These are phyloP conservation scores for Tachyglossus aculeatus DNA, from an alignment of 2,797 vertebrate species.

Conservation along the genomic window DNA sequence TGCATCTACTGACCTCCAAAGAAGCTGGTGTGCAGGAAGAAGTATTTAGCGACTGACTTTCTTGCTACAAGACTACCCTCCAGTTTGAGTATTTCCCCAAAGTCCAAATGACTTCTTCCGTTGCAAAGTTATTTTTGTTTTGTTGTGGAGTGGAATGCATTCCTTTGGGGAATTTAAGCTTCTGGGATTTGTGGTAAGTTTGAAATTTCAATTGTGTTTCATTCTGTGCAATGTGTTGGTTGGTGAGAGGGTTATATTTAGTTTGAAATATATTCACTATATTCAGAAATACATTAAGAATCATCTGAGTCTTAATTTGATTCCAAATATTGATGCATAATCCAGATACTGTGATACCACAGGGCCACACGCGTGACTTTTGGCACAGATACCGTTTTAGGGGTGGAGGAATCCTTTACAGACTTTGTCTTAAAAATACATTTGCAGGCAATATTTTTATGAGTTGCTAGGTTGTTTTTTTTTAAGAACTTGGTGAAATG, in stretches of 20 bases:
- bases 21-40: slow-evolving; percentile 41
- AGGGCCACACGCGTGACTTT: accelerated
- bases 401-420: background rate
- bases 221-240: slow-evolving; percentile 36
- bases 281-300: slow-evolving; percentile 40
- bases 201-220: slow-evolving; percentile 45
- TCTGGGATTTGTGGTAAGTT: slow-evolving; percentile 60
- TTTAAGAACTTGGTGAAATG: background rate
- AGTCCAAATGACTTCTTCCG: slow-evolving; percentile 50
- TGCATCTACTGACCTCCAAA: slow-evolving; percentile 43
- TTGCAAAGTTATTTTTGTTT: slow-evolving; percentile 68
- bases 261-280: slow-evolving; percentile 44
- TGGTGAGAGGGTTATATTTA: slow-evolving; percentile 21
- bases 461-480: background rate
- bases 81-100: slow-evolving; percentile 38
- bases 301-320: slow-evolving; percentile 19
- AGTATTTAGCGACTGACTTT: slow-evolving; percentile 63
- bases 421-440: background rate
- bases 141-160: slow-evolving; percentile 61
- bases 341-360: background rate
- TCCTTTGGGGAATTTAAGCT: slow-evolving; percentile 50
- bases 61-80: slow-evolving; percentile 38
- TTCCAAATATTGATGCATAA: background rate
- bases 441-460: background rate
- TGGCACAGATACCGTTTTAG: background rate